Evolutionary conservation across 2,888 invertebrate genomes (phyloP), one percentile per base, ranked within the genome.

Genomic region (Nemurella pictetii): DNA sequence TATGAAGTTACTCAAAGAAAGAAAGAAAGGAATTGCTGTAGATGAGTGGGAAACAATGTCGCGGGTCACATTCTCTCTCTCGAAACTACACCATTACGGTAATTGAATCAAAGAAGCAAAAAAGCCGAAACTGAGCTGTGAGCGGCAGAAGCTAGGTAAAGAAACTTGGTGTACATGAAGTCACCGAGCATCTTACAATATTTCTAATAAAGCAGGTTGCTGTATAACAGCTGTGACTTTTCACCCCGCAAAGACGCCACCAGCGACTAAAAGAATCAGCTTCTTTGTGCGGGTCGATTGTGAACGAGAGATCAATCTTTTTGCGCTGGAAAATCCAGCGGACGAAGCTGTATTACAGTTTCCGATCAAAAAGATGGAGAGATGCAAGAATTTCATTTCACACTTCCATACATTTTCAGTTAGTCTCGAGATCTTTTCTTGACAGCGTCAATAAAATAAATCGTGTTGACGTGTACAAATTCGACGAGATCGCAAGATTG

Each of bases 31-130:
- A 75, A 75, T 26, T 4, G 75, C 75, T 9, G 27, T 0, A 25
- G 5, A 75, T 27, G 75, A 75, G 75, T 75, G 75, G 75, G 75
- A 75, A 75, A 75, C 75, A 3, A 28, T 75, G 75, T 75, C 28
- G 28, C 5, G 12, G 75, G 75, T 9, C 15, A n/a, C 26, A 75
- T 28, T 27, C 75, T 4, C 73, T 75, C 26, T 26, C 75, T 75
- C 20, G 55, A 55, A 55, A 55, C 55, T 55, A 55, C 55, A 55
- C 55, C 55, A 55, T 55, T 12, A 55, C 55, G 15, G 55, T 55
- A 55, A 55, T 55, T 55, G 55, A 55, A 55, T 55, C 55, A 55
- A 55, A 20, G 20, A 55, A 20, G 15, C 9, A 55, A 55, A 55
- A 55, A 55, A 20, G 32, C 32, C 55, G 12, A 55, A 1, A 20